phyloP scores from a whole-genome alignment of 64 coral and sea anemone genomes.

The Actinia tenebrosa region DNA sequence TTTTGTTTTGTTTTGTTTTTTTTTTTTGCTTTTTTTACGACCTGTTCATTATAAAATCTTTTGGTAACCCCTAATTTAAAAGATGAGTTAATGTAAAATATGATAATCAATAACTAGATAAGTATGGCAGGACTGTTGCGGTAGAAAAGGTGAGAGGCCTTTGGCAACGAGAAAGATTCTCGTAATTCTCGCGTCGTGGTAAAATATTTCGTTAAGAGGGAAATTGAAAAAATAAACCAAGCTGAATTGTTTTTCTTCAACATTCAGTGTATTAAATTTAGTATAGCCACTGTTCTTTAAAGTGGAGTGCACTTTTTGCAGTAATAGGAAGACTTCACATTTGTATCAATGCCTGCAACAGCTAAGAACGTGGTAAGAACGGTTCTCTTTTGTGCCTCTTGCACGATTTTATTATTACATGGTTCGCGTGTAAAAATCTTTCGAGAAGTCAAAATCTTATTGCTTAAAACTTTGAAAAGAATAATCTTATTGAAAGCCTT shows the following conservation, averaged over 20 bases:
- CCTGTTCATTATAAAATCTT: background rate
- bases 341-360: background rate
- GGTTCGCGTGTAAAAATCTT: background rate
- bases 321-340: background rate
- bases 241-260: too few species aligned
- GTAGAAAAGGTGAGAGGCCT: too few species aligned
- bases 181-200: too few species aligned
- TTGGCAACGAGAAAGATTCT: too few species aligned
- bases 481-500: constrained; percentile 17
- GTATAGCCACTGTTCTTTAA: background rate
- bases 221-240: too few species aligned
- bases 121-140: background rate
- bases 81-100: background rate
- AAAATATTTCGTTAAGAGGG: too few species aligned
- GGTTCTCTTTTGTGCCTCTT: background rate
- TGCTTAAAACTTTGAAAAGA: background rate
- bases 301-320: background rate
- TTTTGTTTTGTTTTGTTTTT: background rate
- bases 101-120: background rate
- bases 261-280: too few species aligned
- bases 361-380: background rate
- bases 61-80: background rate
- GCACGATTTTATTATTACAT: background rate
- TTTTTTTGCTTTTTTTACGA: background rate
- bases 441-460: background rate